Evolutionary conservation across 2,113 vertebrate genomes (phyloP).

Genomic region (Seriola quinqueradiata): DNA sequence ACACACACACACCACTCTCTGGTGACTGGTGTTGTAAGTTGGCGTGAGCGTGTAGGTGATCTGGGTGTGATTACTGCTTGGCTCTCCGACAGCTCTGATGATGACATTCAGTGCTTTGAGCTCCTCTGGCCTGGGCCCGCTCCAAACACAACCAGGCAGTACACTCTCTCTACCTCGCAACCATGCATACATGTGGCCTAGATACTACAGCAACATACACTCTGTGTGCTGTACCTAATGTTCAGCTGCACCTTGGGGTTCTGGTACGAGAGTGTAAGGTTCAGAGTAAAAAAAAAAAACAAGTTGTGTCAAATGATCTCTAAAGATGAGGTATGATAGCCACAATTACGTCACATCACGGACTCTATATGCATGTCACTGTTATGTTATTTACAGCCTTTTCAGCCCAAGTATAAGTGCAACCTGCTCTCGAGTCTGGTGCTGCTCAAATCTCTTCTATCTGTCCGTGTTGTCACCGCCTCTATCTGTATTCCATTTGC

Average conservation of each 20-base stretch:
- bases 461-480: constrained; percentile 61
- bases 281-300: background rate
- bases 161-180: constrained; percentile 76
- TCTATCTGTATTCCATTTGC: constrained; percentile 74
- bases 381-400: constrained; percentile 44
- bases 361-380: background rate
- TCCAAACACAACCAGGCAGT: constrained; percentile 83
- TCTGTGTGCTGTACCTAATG: constrained; percentile 13
- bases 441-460: constrained; percentile 62
- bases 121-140: constrained; percentile 80
- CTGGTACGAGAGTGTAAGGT: constrained; percentile 5
- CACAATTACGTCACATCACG: background rate
- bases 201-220: constrained; percentile 61
- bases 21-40: constrained; percentile 84
- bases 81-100: constrained; percentile 85
- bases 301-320: background rate
- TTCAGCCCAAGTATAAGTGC: constrained; percentile 23
- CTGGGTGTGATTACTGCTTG: constrained; percentile 89
- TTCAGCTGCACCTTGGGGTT: constrained; percentile 19
- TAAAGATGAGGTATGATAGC: constrained; percentile 1
- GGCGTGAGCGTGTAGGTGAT: constrained; percentile 86
- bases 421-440: constrained; percentile 64
- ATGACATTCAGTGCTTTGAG: constrained; percentile 87
- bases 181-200: constrained; percentile 75
- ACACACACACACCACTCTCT: constrained; percentile 60